Evolutionary conservation across 2,888 invertebrate species (phyloP).

Genomic region (Scaptodrosophila latifasciaeformis): DNA sequence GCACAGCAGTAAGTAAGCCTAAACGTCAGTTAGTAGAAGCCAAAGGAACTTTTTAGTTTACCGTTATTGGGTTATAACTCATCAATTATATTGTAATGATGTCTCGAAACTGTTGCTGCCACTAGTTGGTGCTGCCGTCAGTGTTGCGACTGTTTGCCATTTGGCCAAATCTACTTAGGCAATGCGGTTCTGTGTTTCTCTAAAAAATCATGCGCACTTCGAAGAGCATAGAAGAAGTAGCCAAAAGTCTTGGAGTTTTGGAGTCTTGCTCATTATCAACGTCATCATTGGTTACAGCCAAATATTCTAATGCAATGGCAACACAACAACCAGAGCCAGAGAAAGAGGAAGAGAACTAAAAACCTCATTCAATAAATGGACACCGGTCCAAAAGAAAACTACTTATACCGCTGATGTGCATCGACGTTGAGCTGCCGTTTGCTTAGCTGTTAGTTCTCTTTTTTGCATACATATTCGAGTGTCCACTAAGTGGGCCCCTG

Average conservation of each 20-base stretch:
- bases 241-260: too few relatives aligned
- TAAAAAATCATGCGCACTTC: too few relatives aligned
- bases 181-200: too few relatives aligned
- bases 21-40: too few relatives aligned
- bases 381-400: conserved; percentile 54
- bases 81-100: conserved; percentile 72
- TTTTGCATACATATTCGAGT: conserved; percentile 54
- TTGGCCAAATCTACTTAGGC: too few relatives aligned
- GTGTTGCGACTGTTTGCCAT: conserved; percentile 15
- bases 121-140: conserved; percentile 11
- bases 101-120: conserved; percentile 43
- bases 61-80: conserved; percentile 70
- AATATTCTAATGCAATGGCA: too few relatives aligned
- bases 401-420: conserved; percentile 55
- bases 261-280: conserved; percentile 61
- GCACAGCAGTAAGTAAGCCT: too few relatives aligned
- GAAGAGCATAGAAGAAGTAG: too few relatives aligned
- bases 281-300: conserved; percentile 38
- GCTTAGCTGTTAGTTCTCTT: too few relatives aligned
- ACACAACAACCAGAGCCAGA: too few relatives aligned
- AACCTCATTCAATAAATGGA: conserved; percentile 42
- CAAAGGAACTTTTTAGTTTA: conserved; percentile 38
- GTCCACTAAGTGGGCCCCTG: conserved; percentile 73
- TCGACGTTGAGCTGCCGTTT: conserved; percentile 40
- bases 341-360: too few relatives aligned